A percentile compares a stretch with the other conserved stretches of the same genome.
Evolutionary conservation across 2,888 invertebrate genomes (phyloP).

Genomic region (Eupithecia centaureata): DNA sequence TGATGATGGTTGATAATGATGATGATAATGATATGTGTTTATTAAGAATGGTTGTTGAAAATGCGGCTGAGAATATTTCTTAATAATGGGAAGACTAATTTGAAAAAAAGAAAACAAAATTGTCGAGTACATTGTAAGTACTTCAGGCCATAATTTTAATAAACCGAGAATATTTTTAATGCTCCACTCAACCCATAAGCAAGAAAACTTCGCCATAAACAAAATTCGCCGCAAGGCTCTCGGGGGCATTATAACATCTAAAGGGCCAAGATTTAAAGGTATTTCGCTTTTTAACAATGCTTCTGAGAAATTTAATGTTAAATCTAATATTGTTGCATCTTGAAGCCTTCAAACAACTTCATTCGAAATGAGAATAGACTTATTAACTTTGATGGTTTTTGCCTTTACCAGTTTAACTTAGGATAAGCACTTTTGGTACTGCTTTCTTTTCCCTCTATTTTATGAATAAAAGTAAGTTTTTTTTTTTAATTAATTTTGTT

Average conservation of each 20-base stretch:
- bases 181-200: not conserved
- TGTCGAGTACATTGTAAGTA: not conserved
- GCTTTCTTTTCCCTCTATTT: not conserved
- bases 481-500: not conserved
- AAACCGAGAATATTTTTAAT: not conserved
- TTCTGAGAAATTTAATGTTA: constrained; percentile 43
- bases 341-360: constrained; percentile 32
- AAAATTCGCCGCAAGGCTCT: constrained; percentile 50
- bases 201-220: constrained; percentile 49
- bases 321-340: constrained; percentile 41
- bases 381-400: constrained; percentile 31
- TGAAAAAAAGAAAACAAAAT: not conserved
- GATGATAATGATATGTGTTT: no score
- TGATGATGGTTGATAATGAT: no score
- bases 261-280: constrained; percentile 47
- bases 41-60: no score
- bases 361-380: constrained; percentile 36
- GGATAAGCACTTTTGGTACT: not conserved
- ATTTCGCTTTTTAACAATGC: constrained; percentile 51
- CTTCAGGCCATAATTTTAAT: not conserved
- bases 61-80: no score
- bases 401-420: constrained; percentile 22
- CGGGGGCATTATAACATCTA: constrained; percentile 51
- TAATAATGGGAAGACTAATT: no score
- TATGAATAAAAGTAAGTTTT: not conserved